phyloP scores from a whole-genome alignment of 2,797 vertebrate species.

The Esox lucius region DNA sequence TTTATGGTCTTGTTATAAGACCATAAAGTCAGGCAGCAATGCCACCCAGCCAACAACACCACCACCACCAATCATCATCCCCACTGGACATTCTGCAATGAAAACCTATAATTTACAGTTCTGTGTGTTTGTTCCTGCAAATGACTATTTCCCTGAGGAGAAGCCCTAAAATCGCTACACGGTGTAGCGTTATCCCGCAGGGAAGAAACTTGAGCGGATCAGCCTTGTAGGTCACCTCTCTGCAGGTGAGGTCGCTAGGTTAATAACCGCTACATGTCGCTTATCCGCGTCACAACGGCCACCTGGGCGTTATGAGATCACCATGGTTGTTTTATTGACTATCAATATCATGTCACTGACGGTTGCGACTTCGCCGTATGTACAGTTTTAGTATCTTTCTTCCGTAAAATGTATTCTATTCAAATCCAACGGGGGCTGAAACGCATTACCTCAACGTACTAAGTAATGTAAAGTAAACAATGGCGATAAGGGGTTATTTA shows the following conservation, averaged over 20 bases:
- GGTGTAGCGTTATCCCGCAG: slow-evolving; percentile 37
- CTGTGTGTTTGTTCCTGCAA: slow-evolving; percentile 27
- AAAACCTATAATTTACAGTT: not conserved
- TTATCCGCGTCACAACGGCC: slow-evolving; percentile 39
- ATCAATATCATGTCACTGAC: slow-evolving; percentile 23
- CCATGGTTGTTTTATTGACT: slow-evolving; percentile 27
- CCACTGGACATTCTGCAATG: not conserved
- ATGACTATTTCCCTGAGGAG: slow-evolving; percentile 33
- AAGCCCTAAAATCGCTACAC: slow-evolving; percentile 23
- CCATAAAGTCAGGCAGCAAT: slow-evolving; percentile 41
- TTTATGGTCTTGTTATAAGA: slow-evolving; percentile 66
- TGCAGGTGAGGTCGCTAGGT: slow-evolving; percentile 41
- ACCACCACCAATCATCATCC: too few relatives aligned
- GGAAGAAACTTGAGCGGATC: slow-evolving; percentile 22
- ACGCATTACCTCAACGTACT: not conserved
- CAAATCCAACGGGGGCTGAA: not conserved
- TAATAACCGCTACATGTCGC: slow-evolving; percentile 31
- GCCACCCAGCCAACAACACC: slow-evolving; percentile 8
- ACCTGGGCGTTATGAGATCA: slow-evolving; percentile 51
- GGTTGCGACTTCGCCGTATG: not conserved
- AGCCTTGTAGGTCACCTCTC: slow-evolving; percentile 46
- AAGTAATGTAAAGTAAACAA: slow-evolving; percentile 19
- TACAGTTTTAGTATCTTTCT: slow-evolving; percentile 19
- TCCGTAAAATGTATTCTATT: slow-evolving; percentile 33
- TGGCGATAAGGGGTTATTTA: slow-evolving; percentile 9